Evolutionary conservation across 2,113 vertebrate genomes (phyloP).

Genomic region (Polypterus senegalus): DNA sequence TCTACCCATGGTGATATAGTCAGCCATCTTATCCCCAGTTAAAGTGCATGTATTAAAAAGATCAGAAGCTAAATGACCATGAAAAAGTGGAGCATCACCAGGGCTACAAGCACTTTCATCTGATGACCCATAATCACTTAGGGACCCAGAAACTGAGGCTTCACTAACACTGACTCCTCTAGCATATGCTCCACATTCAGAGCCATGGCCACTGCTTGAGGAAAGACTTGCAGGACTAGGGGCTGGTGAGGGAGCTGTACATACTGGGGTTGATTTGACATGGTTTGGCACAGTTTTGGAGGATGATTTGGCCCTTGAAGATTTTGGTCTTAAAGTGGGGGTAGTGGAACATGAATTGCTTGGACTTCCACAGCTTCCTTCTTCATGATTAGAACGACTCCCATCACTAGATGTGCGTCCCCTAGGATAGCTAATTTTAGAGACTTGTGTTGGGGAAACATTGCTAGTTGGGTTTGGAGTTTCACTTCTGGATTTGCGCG

Average conservation of each 20-base stretch:
- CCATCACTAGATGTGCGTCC: constrained; percentile 53
- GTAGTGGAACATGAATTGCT: constrained; percentile 51
- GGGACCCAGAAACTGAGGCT: constrained; percentile 48
- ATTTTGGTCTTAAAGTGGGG: constrained; percentile 51
- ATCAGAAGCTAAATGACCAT: constrained; percentile 30
- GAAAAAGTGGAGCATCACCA: constrained; percentile 31
- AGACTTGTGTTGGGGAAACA: constrained; percentile 40
- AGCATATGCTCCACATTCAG: constrained; percentile 43
- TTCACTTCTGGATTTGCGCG: constrained; percentile 49
- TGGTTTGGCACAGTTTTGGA: constrained; percentile 44
- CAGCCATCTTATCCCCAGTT: constrained; percentile 35
- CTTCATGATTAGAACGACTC: constrained; percentile 33
- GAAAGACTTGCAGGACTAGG: constrained; percentile 33
- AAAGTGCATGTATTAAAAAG: constrained; percentile 25
- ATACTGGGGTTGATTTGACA: constrained; percentile 43
- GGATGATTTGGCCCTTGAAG: constrained; percentile 33
- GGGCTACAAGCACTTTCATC: constrained; percentile 65
- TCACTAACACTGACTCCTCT: constrained; percentile 27
- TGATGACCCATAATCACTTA: constrained; percentile 60
- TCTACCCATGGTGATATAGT: constrained; percentile 60
- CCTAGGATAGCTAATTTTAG: constrained; percentile 34
- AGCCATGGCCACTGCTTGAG: constrained; percentile 41
- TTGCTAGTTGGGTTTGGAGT: constrained; percentile 35
- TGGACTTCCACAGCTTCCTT: constrained; percentile 37
- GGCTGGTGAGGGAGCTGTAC: constrained; percentile 18